Percentiles rank a stretch among this genome's conserved stretches.
Evolutionary conservation across 1,140 invertebrate species (phyloP).

Genomic region (Drosophila nebulosa): DNA sequence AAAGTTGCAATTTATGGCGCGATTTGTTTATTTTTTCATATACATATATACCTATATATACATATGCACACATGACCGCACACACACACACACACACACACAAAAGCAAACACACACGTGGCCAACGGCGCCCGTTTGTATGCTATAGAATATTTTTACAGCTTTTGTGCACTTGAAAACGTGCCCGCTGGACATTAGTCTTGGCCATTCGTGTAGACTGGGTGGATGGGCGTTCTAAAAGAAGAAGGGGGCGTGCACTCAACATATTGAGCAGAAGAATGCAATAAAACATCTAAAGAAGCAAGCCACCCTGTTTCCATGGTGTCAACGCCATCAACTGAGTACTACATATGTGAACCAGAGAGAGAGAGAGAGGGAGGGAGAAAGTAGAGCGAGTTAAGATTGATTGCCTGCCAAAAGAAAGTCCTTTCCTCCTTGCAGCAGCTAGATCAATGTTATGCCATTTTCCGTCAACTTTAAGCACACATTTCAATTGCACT

Average conservation of each 20-base stretch:
- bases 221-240: not conserved
- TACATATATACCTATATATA: constrained; percentile 24
- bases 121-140: constrained; percentile 14
- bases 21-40: constrained; percentile 57
- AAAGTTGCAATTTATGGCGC: constrained; percentile 71
- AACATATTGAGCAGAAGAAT: constrained; percentile 67
- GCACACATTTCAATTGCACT: not conserved
- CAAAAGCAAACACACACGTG: not conserved
- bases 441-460: not conserved
- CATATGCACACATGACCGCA: constrained; percentile 20
- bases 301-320: not conserved
- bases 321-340: not conserved
- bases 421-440: not conserved
- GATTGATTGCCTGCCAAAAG: not conserved
- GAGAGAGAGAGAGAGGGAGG: not conserved
- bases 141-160: constrained; percentile 53
- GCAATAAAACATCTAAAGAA: constrained; percentile 56
- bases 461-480: not conserved
- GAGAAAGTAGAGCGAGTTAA: not conserved
- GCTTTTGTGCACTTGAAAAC: constrained; percentile 61
- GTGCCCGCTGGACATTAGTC: constrained; percentile 70
- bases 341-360: not conserved
- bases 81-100: constrained; percentile 22
- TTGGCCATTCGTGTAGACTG: constrained; percentile 37
- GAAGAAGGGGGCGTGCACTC: constrained; percentile 12